A percentile compares a stretch with the other conserved stretches of the same genome.
phyloP scores from a whole-genome alignment of 2,888 invertebrate species.

The Germaria angustata region DNA sequence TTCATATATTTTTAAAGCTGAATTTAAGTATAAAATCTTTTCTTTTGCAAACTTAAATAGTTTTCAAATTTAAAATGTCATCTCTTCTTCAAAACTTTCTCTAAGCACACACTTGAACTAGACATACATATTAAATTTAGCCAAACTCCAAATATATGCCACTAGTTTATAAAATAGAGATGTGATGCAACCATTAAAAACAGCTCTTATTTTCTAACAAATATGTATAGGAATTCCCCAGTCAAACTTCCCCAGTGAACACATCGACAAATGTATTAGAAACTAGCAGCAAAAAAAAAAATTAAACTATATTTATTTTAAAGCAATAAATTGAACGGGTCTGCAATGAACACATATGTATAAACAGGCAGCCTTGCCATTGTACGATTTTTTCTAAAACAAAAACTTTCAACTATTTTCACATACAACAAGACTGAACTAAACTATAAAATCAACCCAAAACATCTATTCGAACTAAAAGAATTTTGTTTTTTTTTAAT shows the following conservation, averaged over 20 bases:
- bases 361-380: conserved; percentile 48
- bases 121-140: conserved; percentile 1
- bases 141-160: conserved; percentile 55
- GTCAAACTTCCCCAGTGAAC: conserved; percentile 14
- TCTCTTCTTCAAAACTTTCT: conserved; percentile 22
- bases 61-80: neutral
- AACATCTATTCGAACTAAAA: conserved; percentile 50
- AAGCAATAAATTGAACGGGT: conserved; percentile 58
- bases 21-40: too few species aligned
- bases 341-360: neutral
- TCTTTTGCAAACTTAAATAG: too few species aligned
- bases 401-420: conserved; percentile 49
- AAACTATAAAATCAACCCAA: conserved; percentile 46
- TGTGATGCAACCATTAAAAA: conserved; percentile 42
- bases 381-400: conserved; percentile 12
- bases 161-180: conserved; percentile 58
- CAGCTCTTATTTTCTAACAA: conserved; percentile 40
- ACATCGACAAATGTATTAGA: neutral
- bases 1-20: too few species aligned
- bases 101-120: conserved; percentile 22
- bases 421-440: conserved; percentile 33
- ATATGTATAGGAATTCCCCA: conserved; percentile 25
- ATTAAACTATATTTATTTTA: conserved; percentile 52
- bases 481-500: conserved; percentile 45
- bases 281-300: conserved; percentile 5